These are phyloP conservation scores for Danio tinwini DNA, from an alignment of 2,797 vertebrate genomes.

Conservation along the genomic window DNA sequence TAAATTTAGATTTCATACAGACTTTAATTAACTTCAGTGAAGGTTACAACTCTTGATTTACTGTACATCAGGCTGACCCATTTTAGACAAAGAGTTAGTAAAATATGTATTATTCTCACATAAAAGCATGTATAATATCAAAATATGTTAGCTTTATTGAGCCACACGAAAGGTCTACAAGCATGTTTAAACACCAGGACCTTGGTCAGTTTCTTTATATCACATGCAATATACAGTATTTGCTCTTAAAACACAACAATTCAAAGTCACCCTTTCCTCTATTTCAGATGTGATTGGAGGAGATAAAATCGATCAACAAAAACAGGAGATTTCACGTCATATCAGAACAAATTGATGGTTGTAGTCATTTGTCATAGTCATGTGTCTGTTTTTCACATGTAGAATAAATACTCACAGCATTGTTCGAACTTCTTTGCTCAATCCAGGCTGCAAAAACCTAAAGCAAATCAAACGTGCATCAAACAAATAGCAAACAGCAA, in stretches of 20 bases:
- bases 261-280: background rate
- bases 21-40: too few relatives aligned
- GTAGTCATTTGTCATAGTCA: background rate
- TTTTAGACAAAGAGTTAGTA: background rate
- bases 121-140: constrained; percentile 6
- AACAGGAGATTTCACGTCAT: background rate
- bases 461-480: constrained; percentile 30
- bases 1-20: too few relatives aligned
- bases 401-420: constrained; percentile 64
- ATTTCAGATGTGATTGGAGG: background rate
- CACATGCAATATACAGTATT: constrained; percentile 61
- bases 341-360: background rate
- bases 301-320: background rate
- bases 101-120: constrained; percentile 8
- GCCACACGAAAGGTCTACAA: constrained; percentile 46
- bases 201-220: constrained; percentile 44
- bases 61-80: background rate
- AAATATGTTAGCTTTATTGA: constrained; percentile 63
- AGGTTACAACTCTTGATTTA: background rate
- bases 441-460: constrained; percentile 30
- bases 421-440: constrained; percentile 44
- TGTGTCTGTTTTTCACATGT: background rate
- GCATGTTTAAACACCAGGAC: constrained; percentile 55
- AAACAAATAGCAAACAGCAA: constrained; percentile 32
- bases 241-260: constrained; percentile 34